Evolutionary conservation across 2,888 invertebrate species (phyloP).

Genomic region (Malthinus flaveolus): DNA sequence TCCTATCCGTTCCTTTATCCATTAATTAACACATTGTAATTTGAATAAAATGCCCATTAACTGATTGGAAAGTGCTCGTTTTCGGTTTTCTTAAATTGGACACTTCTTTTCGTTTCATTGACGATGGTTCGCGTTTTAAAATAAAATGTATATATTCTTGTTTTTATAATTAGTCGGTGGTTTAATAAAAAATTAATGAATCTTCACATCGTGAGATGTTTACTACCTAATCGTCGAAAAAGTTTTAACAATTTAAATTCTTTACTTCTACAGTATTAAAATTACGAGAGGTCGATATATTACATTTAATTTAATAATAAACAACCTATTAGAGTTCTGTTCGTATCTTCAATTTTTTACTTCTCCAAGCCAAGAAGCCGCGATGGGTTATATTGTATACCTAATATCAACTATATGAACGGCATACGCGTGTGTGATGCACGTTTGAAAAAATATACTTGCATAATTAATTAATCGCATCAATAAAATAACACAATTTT

Average conservation of each 20-base stretch:
- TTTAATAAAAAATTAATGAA: slow-evolving; percentile 19
- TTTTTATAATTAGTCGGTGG: slow-evolving; percentile 23
- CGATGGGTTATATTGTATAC: too few species aligned
- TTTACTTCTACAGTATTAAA: background rate
- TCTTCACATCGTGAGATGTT: slow-evolving; percentile 15
- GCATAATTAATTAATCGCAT: too few species aligned
- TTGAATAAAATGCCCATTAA: slow-evolving; percentile 56
- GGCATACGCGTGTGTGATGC: too few species aligned
- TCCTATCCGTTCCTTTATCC: slow-evolving; percentile 48
- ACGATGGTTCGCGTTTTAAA: background rate
- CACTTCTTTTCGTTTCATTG: slow-evolving; percentile 28
- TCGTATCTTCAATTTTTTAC: background rate
- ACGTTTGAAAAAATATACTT: too few species aligned
- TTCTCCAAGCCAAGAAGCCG: too few species aligned
- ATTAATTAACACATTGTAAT: slow-evolving; percentile 56
- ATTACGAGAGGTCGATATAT: background rate
- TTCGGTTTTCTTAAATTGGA: slow-evolving; percentile 32
- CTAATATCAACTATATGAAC: too few species aligned
- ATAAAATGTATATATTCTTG: slow-evolving; percentile 16
- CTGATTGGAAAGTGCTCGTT: slow-evolving; percentile 49
- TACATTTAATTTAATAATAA: background rate
- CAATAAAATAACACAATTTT: too few species aligned
- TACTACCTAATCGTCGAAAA: slow-evolving; percentile 8
- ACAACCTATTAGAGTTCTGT: background rate
- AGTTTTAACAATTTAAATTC: slow-evolving; percentile 9